Base-by-base conservation (phyloP, 2,888 invertebrate genomes). In the Parnassius glacialis region DNA sequence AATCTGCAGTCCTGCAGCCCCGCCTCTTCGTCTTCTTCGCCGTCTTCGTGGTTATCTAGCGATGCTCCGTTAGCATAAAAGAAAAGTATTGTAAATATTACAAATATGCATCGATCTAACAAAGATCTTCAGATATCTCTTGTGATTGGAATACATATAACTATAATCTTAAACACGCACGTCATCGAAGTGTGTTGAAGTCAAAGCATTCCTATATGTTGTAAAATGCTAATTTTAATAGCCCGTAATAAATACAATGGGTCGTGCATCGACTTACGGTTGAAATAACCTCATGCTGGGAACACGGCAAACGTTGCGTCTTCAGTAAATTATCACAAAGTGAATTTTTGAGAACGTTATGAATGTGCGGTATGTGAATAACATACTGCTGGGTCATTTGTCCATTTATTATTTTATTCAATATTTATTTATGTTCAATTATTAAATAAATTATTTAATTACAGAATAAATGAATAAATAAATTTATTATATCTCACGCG, bases 151-250 rank as follows among this genome's bases (percentile, higher is more conserved):
- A 16, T 11, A 10, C 50, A 10, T 2, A 50, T 10, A 16, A 16
- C 10, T 12, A 9, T 25, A 3, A 45, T 59, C 45, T 44, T 44
- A 0, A 41, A 59, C 53, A 16, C 16, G 12, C 16, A 34, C 48
- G 20, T 25, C 42, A 47, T 20, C 47, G 48, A 48, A 53, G 53
- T 59, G 52, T 54, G 25, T 44, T 44, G 10, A 44, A 51, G 41
- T 42, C 55, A 11, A 16, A 41, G 53, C 48, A 53, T 57, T 58
- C 43, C 53, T 44, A 12, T 58, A 51, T 54, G 50, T 50, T 58
- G 62, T 62, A 54, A 62, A 62, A 58, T 62, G 58, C 54, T 58
- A 62, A 62, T 62, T 62, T 55, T 58, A 62, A 62, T 58, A 13
- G 53, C 12, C 43, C n/a, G 47, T 43, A 58, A 62, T 62, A 62